Conservation (phyloP, 2,888 invertebrate genomes). For the Sinotaia quadrata region DNA sequence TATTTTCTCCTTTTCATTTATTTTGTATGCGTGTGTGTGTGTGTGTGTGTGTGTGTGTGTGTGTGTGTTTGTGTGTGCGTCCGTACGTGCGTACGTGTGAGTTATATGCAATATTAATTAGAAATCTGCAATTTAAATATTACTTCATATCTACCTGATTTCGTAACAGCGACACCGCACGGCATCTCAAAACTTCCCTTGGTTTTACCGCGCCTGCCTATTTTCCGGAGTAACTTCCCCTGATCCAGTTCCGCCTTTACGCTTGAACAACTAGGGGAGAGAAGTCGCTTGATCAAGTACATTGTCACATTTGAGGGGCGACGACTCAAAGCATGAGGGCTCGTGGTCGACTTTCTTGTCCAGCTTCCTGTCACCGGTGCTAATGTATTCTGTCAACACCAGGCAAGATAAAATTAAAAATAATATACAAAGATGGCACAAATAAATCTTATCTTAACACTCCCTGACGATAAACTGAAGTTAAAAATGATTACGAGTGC, state of each 20-base stretch:
- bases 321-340: neutral
- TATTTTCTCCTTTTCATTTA: neutral
- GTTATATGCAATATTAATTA: neutral
- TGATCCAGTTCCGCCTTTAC: constrained; percentile 41
- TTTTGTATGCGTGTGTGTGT: neutral
- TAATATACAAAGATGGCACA: neutral
- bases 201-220: constrained; percentile 63
- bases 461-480: no score
- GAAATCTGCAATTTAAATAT: no score
- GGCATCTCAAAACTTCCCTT: constrained; percentile 66
- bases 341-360: neutral
- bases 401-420: neutral
- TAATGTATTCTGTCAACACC: neutral
- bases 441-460: no score
- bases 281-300: constrained; percentile 41
- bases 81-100: neutral
- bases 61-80: neutral
- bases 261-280: constrained; percentile 30
- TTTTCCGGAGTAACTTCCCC: constrained; percentile 55
- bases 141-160: constrained; percentile 60
- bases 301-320: constrained; percentile 22
- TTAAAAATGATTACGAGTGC: no score
- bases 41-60: neutral
- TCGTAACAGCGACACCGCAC: constrained; percentile 61
- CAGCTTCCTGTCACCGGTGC: neutral